Evolutionary conservation across 2,113 vertebrate species (phyloP).

Genomic region (Heliornis fulica): DNA sequence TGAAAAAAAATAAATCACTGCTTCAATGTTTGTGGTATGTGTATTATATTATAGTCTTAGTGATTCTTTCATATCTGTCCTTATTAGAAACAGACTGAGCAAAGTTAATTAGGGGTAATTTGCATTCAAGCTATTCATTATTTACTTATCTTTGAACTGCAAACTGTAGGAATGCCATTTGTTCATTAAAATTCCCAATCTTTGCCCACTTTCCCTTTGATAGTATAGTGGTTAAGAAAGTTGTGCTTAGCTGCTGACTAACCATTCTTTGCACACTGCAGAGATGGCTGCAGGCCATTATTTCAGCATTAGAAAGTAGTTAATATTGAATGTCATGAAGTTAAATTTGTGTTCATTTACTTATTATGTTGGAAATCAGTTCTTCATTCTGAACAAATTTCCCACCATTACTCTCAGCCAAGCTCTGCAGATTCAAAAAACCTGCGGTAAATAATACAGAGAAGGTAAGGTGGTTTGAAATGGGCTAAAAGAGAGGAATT

Average conservation of each 20-base stretch:
- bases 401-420: background rate
- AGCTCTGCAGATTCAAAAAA: background rate
- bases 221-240: conserved; percentile 40
- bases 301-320: conserved; percentile 52
- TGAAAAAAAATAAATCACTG: background rate
- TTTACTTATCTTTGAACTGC: conserved; percentile 69
- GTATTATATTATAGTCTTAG: conserved; percentile 12
- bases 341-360: conserved; percentile 46
- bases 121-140: conserved; percentile 63
- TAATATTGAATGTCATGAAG: conserved; percentile 51
- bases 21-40: conserved; percentile 18
- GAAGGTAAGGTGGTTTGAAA: background rate
- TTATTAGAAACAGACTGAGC: conserved; percentile 54
- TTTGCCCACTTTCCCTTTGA: conserved; percentile 62
- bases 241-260: conserved; percentile 55
- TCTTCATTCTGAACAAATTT: conserved; percentile 20
- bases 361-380: conserved; percentile 27
- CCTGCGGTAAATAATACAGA: background rate
- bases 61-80: conserved; percentile 50
- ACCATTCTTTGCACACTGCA: conserved; percentile 40
- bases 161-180: conserved; percentile 61
- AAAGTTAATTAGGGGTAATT: conserved; percentile 63
- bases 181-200: conserved; percentile 65
- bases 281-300: conserved; percentile 50
- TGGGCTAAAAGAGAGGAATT: background rate